Evolutionary conservation across 1,140 invertebrate genomes (phyloP), one percentile per base, ranked within the genome.

Genomic region (Aphaenogaster rudis): DNA sequence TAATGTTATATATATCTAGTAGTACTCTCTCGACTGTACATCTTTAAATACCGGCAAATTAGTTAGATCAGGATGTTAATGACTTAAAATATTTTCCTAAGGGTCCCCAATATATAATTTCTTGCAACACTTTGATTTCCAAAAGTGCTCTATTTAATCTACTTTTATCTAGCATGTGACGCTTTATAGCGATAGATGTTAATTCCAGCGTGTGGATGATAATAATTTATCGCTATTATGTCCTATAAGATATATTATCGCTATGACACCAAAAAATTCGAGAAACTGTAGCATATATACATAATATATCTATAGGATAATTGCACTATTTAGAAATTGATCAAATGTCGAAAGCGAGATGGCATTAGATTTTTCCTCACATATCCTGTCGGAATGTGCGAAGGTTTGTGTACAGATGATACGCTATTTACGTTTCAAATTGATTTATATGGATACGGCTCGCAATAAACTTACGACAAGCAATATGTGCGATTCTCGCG

Each of bases 381-480:
- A 84, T 84, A 84, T 84, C 69, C 80, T 76, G 28, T 42, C 45
- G 69, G 42, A 61, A 61, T 76, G 54, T 76, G 80, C 54, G 69
- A 33, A 76, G 42, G 28, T 63, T 74, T 84, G 33, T 84, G 69
- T 84, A 84, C 54, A 84, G 42, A 39, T 61, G 11, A 82, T 80
- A 78, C 21, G 39, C 11, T 72, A 63, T 69, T 67, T 81, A 81
- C 64, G 42, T 86, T 79, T 52, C 33, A 80, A 9, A 86, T 69
- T 81, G 2, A 81, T 67, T 50, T 84, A 61, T 48, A 48, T 28
- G 33, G 52, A 71, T 71, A 84, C 54, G 42, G 33, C 42, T 48
- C 28, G 80, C 80, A 84, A 84, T 76, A 84, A 84, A 74, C 42
- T 84, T 36, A 84, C 54, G 69, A 84, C 54, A 84, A 84, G 80